A percentile compares a stretch with the other conserved stretches of the same genome.
phyloP scores from a whole-genome alignment of 2,888 invertebrate genomes.

The Lepidochrysops patricia region DNA sequence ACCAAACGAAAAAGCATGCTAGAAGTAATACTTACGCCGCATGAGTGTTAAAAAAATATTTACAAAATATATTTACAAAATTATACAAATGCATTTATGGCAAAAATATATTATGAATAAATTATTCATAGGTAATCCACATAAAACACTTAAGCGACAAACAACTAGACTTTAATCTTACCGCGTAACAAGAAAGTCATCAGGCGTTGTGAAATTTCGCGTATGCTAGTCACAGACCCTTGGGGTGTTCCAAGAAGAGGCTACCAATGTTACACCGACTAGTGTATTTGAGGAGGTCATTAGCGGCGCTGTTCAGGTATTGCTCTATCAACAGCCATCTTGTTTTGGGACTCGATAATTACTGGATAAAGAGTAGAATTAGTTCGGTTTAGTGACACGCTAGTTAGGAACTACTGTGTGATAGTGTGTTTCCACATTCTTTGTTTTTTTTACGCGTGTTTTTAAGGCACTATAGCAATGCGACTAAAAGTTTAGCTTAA shows the following conservation, averaged over 20 bases:
- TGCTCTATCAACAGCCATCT: conserved; percentile 35
- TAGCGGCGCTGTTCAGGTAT: conserved; percentile 33
- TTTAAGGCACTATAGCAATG: background rate
- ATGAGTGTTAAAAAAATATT: too few relatives aligned
- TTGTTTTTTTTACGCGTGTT: background rate
- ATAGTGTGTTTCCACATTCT: background rate
- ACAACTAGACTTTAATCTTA: background rate
- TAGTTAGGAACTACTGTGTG: conserved; percentile 1
- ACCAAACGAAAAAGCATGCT: too few relatives aligned
- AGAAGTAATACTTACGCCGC: too few relatives aligned
- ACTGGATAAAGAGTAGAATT: conserved; percentile 52
- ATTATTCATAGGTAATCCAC: too few relatives aligned
- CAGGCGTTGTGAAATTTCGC: conserved; percentile 12
- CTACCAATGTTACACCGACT: conserved; percentile 52
- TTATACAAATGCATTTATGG: background rate
- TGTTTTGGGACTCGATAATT: conserved; percentile 44
- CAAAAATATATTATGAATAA: background rate
- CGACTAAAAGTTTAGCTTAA: background rate
- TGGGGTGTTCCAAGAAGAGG: conserved; percentile 39
- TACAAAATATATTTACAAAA: too few relatives aligned
- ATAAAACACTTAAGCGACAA: background rate
- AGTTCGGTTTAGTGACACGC: conserved; percentile 32
- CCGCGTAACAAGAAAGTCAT: conserved; percentile 8
- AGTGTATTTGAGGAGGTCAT: conserved; percentile 40
- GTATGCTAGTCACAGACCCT: conserved; percentile 4